Evolutionary conservation across 1,140 invertebrate genomes (phyloP).

Genomic region (Bombus vancouverensis): DNA sequence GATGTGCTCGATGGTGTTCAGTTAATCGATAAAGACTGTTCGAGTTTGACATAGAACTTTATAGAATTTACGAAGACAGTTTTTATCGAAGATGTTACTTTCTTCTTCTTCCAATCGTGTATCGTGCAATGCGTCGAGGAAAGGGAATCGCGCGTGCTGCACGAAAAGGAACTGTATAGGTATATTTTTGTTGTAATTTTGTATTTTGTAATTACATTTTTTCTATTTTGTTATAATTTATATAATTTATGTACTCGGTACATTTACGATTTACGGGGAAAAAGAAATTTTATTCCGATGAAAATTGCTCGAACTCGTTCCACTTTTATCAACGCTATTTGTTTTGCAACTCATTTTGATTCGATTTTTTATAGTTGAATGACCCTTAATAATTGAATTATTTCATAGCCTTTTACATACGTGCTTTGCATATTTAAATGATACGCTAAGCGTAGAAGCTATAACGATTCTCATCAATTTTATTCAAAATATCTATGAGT

Average conservation of each 20-base stretch:
- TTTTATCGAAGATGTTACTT: background rate
- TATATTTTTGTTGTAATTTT: no score
- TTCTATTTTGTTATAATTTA: slow-evolving; percentile 9
- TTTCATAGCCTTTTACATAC: background rate
- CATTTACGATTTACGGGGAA: no score
- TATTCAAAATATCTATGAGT: background rate
- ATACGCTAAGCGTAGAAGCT: background rate
- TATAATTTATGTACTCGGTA: background rate
- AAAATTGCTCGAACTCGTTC: slow-evolving; percentile 15
- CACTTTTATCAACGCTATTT: background rate
- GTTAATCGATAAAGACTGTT: slow-evolving; percentile 62
- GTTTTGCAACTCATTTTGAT: background rate
- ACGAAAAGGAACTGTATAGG: background rate
- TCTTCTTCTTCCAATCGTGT: background rate
- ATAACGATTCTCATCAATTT: background rate
- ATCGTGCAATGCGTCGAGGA: background rate
- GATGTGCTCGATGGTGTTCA: slow-evolving; percentile 85
- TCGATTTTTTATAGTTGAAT: background rate
- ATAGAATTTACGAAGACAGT: background rate
- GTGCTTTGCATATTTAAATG: background rate
- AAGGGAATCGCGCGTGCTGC: background rate
- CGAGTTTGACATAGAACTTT: background rate
- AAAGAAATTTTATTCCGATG: background rate
- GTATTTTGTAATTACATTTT: slow-evolving; percentile 15
- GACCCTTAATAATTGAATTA: background rate